Evolutionary conservation across 2,113 vertebrate species (phyloP).

Genomic region (Ictidomys tridecemlineatus): DNA sequence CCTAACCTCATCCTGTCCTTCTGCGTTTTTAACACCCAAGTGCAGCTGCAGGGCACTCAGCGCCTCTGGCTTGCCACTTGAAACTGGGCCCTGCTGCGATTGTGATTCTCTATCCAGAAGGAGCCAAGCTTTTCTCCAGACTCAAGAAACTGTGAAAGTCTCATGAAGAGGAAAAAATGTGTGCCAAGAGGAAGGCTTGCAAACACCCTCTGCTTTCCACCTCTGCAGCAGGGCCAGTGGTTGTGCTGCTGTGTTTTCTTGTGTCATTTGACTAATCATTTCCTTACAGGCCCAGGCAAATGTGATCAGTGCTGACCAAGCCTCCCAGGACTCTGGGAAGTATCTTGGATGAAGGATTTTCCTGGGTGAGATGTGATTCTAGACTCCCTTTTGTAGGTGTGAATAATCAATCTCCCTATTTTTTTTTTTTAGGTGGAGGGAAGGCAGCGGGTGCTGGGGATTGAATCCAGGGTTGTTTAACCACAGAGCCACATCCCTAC

Average conservation of each 20-base stretch:
- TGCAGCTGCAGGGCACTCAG: constrained; percentile 12
- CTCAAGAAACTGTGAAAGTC: constrained; percentile 67
- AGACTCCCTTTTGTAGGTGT: constrained; percentile 34
- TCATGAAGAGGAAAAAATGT: constrained; percentile 76
- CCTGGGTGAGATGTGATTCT: constrained; percentile 67
- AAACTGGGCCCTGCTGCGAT: constrained; percentile 35
- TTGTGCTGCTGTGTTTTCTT: not conserved
- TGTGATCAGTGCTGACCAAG: not conserved
- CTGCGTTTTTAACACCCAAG: not conserved
- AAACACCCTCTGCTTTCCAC: constrained; percentile 67
- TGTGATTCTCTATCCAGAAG: constrained; percentile 58
- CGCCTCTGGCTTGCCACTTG: constrained; percentile 8
- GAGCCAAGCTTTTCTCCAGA: constrained; percentile 52
- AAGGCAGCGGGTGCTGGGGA: too few relatives aligned
- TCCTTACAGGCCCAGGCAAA: not conserved
- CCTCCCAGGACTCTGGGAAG: constrained; percentile 53
- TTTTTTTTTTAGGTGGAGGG: not conserved
- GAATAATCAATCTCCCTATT: constrained; percentile 70
- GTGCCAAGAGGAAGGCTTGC: constrained; percentile 68
- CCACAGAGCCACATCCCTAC: too few relatives aligned
- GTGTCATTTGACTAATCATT: not conserved
- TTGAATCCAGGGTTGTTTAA: too few relatives aligned
- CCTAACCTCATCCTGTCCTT: not conserved
- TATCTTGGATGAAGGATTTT: constrained; percentile 54
- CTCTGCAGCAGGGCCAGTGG: not conserved